Evolutionary conservation across 2,888 invertebrate species (phyloP), one percentile per base, ranked within the genome.

Genomic region (Parochlus steinenii): DNA sequence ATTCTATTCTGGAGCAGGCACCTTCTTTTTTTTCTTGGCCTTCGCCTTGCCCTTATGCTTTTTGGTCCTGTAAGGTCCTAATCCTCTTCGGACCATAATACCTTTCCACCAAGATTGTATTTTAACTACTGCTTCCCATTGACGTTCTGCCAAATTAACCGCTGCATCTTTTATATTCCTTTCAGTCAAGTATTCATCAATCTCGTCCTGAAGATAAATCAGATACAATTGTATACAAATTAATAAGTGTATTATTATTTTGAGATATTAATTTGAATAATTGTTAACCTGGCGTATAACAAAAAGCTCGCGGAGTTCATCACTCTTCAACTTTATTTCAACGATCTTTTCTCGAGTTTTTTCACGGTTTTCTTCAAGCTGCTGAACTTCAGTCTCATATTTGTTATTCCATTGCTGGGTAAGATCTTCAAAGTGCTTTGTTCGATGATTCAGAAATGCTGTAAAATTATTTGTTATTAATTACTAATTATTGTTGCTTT

Each of bases 41-140:
- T n/a, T n/a, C n/a, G n/a, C n/a, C n/a, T n/a, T n/a, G n/a, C n/a
- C n/a, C n/a, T n/a, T n/a, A n/a, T n/a, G n/a, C n/a, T n/a, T n/a
- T n/a, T n/a, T n/a, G n/a, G n/a, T n/a, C n/a, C n/a, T n/a, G n/a
- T n/a, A n/a, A n/a, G n/a, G n/a, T n/a, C n/a, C 22, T 14, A 36
- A 28, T 16, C 36, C 22, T 18, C 36, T 16, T 36, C 36, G 20
- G 6, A 36, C 36, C 36, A 36, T 36, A 11, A 36, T 36, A 30
- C 36, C 36, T 14, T 17, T 36, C 36, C 36, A 36, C 36, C 36
- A 36, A 12, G 30, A 23, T 14, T 36, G 36, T 30, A 36, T 36
- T 15, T 15, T 29, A 2, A 36, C 36, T 15, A 30, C 24, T n/a
- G 36, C 22, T 23, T 36, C 15, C 22, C 30, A 30, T 23, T 24